A percentile compares a stretch with the other conserved stretches of the same genome.
phyloP scores from a whole-genome alignment of 2,797 vertebrate species.

The Ctenopoma kingsleyae region DNA sequence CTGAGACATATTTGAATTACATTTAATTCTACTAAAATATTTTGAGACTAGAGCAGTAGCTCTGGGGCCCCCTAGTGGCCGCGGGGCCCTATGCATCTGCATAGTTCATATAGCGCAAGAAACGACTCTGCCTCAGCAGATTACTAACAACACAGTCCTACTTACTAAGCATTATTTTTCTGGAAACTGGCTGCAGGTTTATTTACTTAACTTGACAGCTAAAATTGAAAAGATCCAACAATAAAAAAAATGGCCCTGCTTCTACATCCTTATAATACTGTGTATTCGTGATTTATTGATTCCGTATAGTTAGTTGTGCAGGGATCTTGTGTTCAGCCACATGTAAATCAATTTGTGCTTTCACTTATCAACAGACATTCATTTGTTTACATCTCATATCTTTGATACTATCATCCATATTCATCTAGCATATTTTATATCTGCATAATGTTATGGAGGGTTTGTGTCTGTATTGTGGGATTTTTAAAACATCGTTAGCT shows the following conservation, averaged over 20 bases:
- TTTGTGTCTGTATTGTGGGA: conserved; percentile 29
- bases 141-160: no score
- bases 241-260: not conserved
- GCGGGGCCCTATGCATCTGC: no score
- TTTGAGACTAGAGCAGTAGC: no score
- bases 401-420: conserved; percentile 50
- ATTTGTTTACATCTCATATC: conserved; percentile 35
- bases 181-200: no score
- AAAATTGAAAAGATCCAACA: not conserved
- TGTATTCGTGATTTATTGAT: not conserved
- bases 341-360: conserved; percentile 44
- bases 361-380: conserved; percentile 38
- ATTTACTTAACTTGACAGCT: no score
- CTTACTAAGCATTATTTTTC: no score
- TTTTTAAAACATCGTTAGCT: conserved; percentile 24
- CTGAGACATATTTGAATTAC: no score
- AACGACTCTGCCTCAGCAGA: no score
- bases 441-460: conserved; percentile 47
- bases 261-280: not conserved
- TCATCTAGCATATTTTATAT: conserved; percentile 49
- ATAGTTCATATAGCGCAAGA: no score
- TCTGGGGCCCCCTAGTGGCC: no score
- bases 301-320: conserved; percentile 10
- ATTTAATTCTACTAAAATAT: no score
- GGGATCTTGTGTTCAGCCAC: conserved; percentile 26